Evolutionary conservation across 2,113 vertebrate genomes (phyloP).

Genomic region (Porphyrio hochstetteri): DNA sequence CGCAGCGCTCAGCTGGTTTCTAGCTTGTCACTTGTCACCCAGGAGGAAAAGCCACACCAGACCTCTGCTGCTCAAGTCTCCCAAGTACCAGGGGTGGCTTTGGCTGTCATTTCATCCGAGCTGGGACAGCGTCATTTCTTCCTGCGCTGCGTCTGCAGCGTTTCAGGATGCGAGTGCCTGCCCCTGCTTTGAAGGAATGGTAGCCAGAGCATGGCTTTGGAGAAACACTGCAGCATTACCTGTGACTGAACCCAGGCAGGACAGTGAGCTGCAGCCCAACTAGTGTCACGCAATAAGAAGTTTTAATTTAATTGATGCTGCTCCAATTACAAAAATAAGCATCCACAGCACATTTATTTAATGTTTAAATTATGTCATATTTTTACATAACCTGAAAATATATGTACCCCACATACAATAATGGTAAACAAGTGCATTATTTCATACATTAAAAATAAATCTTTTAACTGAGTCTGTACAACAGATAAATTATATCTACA

Average conservation of each 20-base stretch:
- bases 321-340: constrained; percentile 78
- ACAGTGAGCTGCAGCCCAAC: background rate
- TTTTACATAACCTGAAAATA: constrained; percentile 70
- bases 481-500: constrained; percentile 73
- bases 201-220: background rate
- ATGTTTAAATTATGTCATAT: constrained; percentile 67
- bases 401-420: constrained; percentile 62
- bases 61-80: rapidly evolving
- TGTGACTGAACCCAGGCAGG: background rate
- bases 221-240: background rate
- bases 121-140: rapidly evolving
- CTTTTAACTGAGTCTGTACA: constrained; percentile 72
- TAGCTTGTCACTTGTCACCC: background rate
- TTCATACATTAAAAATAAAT: constrained; percentile 73
- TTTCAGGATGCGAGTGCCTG: background rate
- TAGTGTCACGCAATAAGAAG: background rate
- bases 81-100: rapidly evolving
- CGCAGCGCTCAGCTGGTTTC: background rate
- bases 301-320: constrained; percentile 57
- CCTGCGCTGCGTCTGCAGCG: background rate
- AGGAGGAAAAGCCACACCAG: rapidly evolving
- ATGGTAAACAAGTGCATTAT: constrained; percentile 74
- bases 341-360: constrained; percentile 78
- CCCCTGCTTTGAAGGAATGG: background rate
- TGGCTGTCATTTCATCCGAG: background rate